Conservation (phyloP, 2,888 invertebrate genomes). For the Athrips mouffetella region DNA sequence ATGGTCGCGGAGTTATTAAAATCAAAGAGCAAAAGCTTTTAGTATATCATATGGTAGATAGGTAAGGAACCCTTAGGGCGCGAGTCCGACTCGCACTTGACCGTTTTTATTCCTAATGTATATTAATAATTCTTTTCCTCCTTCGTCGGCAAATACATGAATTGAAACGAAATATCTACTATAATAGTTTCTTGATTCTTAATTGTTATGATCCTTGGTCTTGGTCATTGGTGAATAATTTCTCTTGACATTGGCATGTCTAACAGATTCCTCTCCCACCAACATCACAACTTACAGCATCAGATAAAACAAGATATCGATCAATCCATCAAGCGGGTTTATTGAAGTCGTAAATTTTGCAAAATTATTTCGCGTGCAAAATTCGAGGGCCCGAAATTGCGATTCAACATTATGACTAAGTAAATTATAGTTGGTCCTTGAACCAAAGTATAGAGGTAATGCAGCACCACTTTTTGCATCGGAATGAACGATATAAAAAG, state of each 20-base stretch:
- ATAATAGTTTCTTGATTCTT: too few relatives aligned
- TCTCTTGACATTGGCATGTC: not conserved
- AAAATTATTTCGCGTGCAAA: constrained; percentile 46
- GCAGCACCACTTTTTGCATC: constrained; percentile 16
- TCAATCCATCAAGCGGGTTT: constrained; percentile 51
- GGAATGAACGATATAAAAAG: constrained; percentile 15
- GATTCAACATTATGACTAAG: constrained; percentile 45
- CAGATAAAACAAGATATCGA: constrained; percentile 40
- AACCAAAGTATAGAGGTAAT: constrained; percentile 41
- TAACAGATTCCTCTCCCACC: not conserved
- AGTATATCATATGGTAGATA: too few relatives aligned
- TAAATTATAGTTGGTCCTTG: constrained; percentile 47
- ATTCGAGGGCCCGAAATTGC: constrained; percentile 43
- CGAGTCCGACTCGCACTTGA: too few relatives aligned
- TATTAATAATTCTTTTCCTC: too few relatives aligned
- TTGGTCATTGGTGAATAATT: too few relatives aligned
- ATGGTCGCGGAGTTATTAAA: too few relatives aligned
- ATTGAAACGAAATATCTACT: too few relatives aligned
- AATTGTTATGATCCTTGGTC: too few relatives aligned
- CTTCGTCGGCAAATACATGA: too few relatives aligned
- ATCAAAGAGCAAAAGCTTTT: too few relatives aligned
- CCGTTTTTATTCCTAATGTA: too few relatives aligned
- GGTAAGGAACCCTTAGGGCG: too few relatives aligned
- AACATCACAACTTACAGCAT: constrained; percentile 13
- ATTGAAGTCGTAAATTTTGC: constrained; percentile 51